Base-by-base conservation (phyloP, 2,113 vertebrate species). In the Labrus mixtus region DNA sequence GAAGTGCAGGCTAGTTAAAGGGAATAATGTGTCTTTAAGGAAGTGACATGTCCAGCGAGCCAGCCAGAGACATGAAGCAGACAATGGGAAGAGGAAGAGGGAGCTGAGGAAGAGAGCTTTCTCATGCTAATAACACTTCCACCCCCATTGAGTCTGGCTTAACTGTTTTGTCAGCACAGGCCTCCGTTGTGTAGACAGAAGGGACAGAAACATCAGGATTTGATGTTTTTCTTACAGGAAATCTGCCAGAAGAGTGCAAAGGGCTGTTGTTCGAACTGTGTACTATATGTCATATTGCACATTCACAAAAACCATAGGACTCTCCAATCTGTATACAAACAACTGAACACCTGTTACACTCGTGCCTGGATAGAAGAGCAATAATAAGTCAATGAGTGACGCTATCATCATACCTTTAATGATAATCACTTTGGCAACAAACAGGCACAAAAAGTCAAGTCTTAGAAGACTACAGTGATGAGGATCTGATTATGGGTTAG, bases 121-220 rank as follows among this genome's bases (percentile, higher is more conserved):
- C 82, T 91, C 74, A 87, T 93, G 91, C 62, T 89, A 93, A 93
- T 92, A 8, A 23, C 62, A 72, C 67, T 12, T 59, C 78, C 68
- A 76, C 74, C 79, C 82, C 79, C 67, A 76, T 81, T 87, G 78
- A 69, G 75, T 56, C 46, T 15, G 58, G 55, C 66, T 67, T 66
- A 57, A 65, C 12, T 61, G 78, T 65, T 46, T 81, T 73, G 68
- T 73, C 73, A 87, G 64, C 12, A n/a, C 66, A 62, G 67, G 33
- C 64, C 43, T 72, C 17, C 19, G 29, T 54, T 12, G 16, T 7
- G 71, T 50, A 64, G 62, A 83, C 0, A 73, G 13, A 39, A n/a
- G 56, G 48, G 39, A 62, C 23, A 61, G 48, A 54, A 56, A 73
- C 75, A 68, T 87, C 84, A 74, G 55, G 82, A 83, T 87, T 53